Evolutionary conservation across 2,888 invertebrate genomes (phyloP).

Genomic region (Gymnoscelis rufifasciata): DNA sequence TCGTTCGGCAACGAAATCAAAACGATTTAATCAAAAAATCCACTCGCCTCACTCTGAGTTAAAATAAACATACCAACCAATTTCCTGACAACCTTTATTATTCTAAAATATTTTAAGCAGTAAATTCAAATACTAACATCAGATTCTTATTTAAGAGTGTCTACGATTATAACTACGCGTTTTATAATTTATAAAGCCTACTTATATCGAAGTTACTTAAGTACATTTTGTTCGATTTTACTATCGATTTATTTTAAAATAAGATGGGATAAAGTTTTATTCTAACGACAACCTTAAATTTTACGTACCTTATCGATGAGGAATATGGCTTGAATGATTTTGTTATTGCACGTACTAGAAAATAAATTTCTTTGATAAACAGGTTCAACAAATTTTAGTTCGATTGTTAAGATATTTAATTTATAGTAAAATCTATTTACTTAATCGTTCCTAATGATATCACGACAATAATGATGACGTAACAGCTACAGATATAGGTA

Average conservation of each 20-base stretch:
- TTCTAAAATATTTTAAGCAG: slow-evolving; percentile 68
- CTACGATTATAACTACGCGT: slow-evolving; percentile 73
- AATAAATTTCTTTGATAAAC: slow-evolving; percentile 21
- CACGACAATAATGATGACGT: slow-evolving; percentile 51
- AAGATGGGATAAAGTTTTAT: slow-evolving; percentile 64
- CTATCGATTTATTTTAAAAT: slow-evolving; percentile 61
- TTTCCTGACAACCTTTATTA: slow-evolving; percentile 45
- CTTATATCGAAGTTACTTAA: slow-evolving; percentile 75
- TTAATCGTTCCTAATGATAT: slow-evolving; percentile 61
- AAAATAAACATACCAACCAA: slow-evolving; percentile 29
- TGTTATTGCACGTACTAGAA: slow-evolving; percentile 51
- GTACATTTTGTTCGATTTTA: slow-evolving; percentile 76
- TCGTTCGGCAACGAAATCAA: background rate
- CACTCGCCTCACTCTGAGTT: slow-evolving; percentile 4
- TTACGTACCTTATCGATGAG: slow-evolving; percentile 51
- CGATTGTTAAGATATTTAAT: too few relatives aligned
- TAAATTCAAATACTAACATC: slow-evolving; percentile 65
- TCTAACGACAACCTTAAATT: slow-evolving; percentile 71
- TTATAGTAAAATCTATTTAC: slow-evolving; percentile 45
- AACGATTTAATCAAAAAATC: background rate
- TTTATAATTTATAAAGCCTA: slow-evolving; percentile 78
- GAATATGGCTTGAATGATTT: slow-evolving; percentile 46
- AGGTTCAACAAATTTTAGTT: background rate
- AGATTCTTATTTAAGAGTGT: slow-evolving; percentile 63
- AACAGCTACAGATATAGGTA: slow-evolving; percentile 37